phyloP scores from a whole-genome alignment of 35 echinoderm and acorn worm genomes.

The Apostichopus parvimensis region DNA sequence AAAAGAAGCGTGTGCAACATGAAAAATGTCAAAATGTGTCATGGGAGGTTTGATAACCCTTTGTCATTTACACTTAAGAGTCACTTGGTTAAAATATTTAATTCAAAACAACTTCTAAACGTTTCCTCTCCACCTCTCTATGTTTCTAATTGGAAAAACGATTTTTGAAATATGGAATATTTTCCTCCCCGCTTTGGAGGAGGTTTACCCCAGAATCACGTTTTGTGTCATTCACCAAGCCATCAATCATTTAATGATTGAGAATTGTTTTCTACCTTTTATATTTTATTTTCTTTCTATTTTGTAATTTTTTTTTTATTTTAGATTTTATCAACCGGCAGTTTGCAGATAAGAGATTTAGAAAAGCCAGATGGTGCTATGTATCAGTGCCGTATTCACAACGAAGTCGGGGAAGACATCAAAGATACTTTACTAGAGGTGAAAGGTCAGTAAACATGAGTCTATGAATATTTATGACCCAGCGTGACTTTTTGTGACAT shows the following conservation, averaged over 20 bases:
- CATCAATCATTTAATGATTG: constrained; percentile 8
- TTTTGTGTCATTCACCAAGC: background rate
- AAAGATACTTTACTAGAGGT: constrained; percentile 75
- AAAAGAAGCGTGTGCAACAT: too few species aligned
- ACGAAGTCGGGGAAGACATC: constrained; percentile 80
- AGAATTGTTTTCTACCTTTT: background rate
- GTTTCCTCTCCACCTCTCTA: background rate
- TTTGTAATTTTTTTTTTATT: background rate
- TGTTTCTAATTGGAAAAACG: background rate
- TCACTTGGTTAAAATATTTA: too few species aligned
- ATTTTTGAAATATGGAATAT: constrained; percentile 1
- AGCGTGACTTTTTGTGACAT: too few species aligned
- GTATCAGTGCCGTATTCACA: constrained; percentile 75
- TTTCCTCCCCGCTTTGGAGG: background rate
- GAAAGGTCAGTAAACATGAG: constrained; percentile 50
- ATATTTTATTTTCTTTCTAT: background rate
- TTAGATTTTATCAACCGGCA: constrained; percentile 72
- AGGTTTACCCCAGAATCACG: background rate
- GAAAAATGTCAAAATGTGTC: too few species aligned
- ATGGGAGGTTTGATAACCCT: too few species aligned
- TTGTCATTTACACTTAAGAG: too few species aligned
- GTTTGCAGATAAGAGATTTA: constrained; percentile 62
- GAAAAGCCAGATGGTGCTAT: constrained; percentile 66
- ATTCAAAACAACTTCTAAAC: background rate
- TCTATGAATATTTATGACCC: too few species aligned